Evolutionary conservation across 2,113 vertebrate genomes (phyloP).

Genomic region (Hyaena hyaena): DNA sequence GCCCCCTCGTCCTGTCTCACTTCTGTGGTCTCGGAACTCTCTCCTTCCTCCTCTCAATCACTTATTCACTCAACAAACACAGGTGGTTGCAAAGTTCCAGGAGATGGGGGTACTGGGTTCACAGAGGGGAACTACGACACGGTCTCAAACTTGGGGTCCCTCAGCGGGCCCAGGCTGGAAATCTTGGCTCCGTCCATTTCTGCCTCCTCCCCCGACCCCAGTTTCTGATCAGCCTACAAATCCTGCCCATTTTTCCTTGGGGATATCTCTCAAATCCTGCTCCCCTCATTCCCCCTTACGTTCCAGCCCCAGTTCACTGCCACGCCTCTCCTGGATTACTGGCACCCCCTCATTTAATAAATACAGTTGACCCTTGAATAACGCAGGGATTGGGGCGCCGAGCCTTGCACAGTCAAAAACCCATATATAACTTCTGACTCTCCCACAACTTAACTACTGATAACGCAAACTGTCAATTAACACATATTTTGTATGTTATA

Average conservation of each 20-base stretch:
- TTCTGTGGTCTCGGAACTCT: not conserved
- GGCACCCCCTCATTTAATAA: not conserved
- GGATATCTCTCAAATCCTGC: not conserved
- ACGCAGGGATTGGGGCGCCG: not conserved
- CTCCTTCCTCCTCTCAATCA: not conserved
- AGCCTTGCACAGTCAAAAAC: not conserved
- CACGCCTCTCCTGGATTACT: accelerated
- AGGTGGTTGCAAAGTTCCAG: not conserved
- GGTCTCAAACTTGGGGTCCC: not conserved
- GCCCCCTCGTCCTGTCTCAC: not conserved
- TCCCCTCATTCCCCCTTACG: not conserved
- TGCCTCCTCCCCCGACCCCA: not conserved
- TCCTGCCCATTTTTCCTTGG: not conserved
- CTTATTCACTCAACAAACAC: not conserved
- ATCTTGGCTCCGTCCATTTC: not conserved
- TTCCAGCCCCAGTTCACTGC: not conserved
- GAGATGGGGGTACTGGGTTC: accelerated
- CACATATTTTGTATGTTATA: not conserved
- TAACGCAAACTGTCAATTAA: not conserved
- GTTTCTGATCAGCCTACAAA: not conserved
- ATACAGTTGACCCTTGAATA: not conserved
- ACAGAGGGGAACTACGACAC: not conserved
- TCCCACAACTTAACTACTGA: not conserved
- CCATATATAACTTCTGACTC: not conserved
- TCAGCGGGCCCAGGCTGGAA: not conserved